Conservation (phyloP, 2,888 invertebrate genomes). For the Taenaris catops region DNA sequence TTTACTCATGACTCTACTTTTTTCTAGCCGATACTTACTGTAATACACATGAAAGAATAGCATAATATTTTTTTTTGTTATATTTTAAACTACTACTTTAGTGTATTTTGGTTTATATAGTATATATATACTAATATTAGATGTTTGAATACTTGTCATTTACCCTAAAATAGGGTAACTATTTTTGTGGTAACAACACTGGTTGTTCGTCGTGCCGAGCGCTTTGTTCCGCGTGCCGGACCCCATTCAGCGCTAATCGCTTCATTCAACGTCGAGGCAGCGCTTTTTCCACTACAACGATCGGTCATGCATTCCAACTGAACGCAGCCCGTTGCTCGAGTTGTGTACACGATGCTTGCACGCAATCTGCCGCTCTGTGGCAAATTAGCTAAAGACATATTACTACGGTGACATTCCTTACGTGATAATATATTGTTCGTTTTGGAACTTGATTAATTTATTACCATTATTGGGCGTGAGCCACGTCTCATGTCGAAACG, state of each 20-base stretch:
- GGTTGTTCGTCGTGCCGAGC: slow-evolving; percentile 64
- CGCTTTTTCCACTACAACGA: slow-evolving; percentile 63
- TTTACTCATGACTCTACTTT: too few species aligned
- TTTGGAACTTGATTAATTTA: too few species aligned
- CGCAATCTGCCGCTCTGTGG: slow-evolving; percentile 46
- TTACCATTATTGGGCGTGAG: too few species aligned
- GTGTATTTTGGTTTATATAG: too few species aligned
- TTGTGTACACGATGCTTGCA: slow-evolving; percentile 6
- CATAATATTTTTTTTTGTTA: too few species aligned
- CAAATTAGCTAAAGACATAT: slow-evolving; percentile 31
- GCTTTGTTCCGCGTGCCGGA: slow-evolving; percentile 75
- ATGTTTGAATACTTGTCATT: too few species aligned
- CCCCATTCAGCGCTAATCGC: slow-evolving; percentile 74
- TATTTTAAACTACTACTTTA: too few species aligned
- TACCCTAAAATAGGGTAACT: slow-evolving; percentile 2
- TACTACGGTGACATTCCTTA: slow-evolving; percentile 13
- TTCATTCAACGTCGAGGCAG: slow-evolving; percentile 66
- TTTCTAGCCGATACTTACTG: too few species aligned
- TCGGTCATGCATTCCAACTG: slow-evolving; percentile 73
- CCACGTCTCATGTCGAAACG: too few species aligned
- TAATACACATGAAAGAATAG: too few species aligned
- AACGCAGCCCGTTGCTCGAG: slow-evolving; percentile 17
- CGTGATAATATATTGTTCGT: not conserved
- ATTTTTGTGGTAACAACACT: not conserved
- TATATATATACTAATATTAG: too few species aligned